Base-by-base conservation (phyloP, 1,140 invertebrate species). In the Papilio dardanus region DNA sequence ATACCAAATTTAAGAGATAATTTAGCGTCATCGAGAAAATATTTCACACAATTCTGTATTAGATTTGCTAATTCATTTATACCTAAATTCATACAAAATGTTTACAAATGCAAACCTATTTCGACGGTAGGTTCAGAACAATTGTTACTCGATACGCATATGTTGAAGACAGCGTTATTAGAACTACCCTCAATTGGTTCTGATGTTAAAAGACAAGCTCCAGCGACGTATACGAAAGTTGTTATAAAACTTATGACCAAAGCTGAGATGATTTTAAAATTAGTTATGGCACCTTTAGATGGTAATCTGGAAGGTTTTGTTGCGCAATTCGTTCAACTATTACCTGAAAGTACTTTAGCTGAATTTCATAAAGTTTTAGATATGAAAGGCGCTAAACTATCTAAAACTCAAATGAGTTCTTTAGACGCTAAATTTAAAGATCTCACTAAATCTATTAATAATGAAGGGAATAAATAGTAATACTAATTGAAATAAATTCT, bases 261-360 rank as follows among this genome's bases (percentile, higher is more conserved):
- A 86, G 99, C 99, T 0, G 99, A 99, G 94, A 99, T 99, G 97
- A 98, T 99, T 58, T 93, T 99, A 5, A 99, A 99, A 94, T 95
- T 99, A 66, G 98, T 99, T 0, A 99, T 99, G 98, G 97, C 98
- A 1, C 98, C 98, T 0, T 95, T 97, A 37, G 97, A 99, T 83
- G 97, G 97, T 0, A 96, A 96, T 37, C 95, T 89, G 42, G 92
- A 93, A 19, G 92, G 92, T 3, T 99, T 99, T 91, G 96, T 98
- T 0, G 96, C 97, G 37, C 98, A 99, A 86, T 99, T 97, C 84
- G 95, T 97, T 19, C 97, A 98, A 88, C 93, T 99, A 6, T 92
- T 99, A 35, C 98, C 98, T 0, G 98, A 99, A 83, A 96, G 97
- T 31, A 98, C 99, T 78, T 90, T 96, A 12, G 95, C 95, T 7